These are phyloP conservation scores for Schrankia costaestrigalis DNA, from an alignment of 2,888 invertebrate species.

Conservation along the genomic window DNA sequence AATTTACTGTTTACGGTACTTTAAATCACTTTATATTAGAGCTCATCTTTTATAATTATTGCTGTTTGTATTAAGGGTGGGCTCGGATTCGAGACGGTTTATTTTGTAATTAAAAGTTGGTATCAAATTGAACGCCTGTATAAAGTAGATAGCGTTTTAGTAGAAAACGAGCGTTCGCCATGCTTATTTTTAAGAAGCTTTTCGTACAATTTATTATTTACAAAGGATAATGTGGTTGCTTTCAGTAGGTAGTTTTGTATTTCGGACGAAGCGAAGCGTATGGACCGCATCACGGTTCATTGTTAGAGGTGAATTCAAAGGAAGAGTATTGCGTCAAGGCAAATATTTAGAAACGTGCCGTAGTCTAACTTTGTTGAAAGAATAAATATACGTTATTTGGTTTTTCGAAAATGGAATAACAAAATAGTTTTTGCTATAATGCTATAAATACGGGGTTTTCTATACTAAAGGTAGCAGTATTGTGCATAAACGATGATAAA, in stretches of 20 bases:
- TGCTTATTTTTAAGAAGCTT: too few relatives aligned
- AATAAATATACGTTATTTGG: background rate
- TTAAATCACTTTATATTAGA: conserved; percentile 47
- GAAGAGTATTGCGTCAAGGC: conserved; percentile 6
- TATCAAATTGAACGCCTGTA: conserved; percentile 14
- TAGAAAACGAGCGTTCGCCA: background rate
- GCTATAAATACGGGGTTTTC: too few relatives aligned
- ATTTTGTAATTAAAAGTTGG: conserved; percentile 36
- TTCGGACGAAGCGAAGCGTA: conserved; percentile 9
- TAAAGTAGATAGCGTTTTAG: conserved; percentile 6
- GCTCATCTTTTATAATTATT: conserved; percentile 47
- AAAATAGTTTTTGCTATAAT: too few relatives aligned
- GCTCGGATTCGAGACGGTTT: conserved; percentile 24
- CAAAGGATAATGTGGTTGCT: too few relatives aligned
- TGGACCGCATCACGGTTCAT: conserved; percentile 15
- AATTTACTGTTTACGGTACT: conserved; percentile 50
- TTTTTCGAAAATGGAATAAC: too few relatives aligned
- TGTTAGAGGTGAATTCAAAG: conserved; percentile 5
- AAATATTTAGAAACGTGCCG: conserved; percentile 7
- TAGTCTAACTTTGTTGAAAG: conserved; percentile 2
- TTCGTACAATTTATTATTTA: too few relatives aligned
- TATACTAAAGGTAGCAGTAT: too few relatives aligned
- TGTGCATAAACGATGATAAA: too few relatives aligned
- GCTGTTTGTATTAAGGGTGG: conserved; percentile 24
- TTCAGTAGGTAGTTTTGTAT: conserved; percentile 8